A percentile compares a stretch with the other conserved stretches of the same genome.
Evolutionary conservation across 2,888 invertebrate species (phyloP).

Genomic region (Selenia dentaria): DNA sequence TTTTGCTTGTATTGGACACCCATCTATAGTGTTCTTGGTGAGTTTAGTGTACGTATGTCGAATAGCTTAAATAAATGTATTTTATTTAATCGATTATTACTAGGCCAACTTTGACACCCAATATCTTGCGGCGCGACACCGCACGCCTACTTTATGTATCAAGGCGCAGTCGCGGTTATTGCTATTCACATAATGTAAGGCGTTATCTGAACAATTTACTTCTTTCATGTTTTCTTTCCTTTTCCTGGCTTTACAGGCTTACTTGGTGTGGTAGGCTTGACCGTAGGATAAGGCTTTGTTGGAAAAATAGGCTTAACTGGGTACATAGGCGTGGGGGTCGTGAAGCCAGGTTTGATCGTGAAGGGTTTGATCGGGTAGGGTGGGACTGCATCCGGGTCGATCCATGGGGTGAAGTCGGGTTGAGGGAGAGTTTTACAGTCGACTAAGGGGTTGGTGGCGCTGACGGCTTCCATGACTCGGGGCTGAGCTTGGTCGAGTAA

Average conservation of each 20-base stretch:
- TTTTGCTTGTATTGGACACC: too few relatives aligned
- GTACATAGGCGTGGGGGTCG: neutral
- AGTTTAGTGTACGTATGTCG: too few relatives aligned
- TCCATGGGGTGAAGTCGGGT: slow-evolving; percentile 85
- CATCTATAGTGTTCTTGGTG: too few relatives aligned
- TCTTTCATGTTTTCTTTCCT: slow-evolving; percentile 18
- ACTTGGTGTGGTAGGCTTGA: neutral
- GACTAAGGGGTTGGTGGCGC: slow-evolving; percentile 84
- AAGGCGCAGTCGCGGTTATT: too few relatives aligned
- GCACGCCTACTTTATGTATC: too few relatives aligned
- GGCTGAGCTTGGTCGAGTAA: slow-evolving; percentile 86
- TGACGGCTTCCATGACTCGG: slow-evolving; percentile 88
- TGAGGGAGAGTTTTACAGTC: slow-evolving; percentile 86
- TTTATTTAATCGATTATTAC: too few relatives aligned
- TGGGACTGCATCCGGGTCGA: slow-evolving; percentile 42
- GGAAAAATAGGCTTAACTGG: slow-evolving; percentile 1
- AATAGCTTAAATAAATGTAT: too few relatives aligned
- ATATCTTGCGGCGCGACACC: too few relatives aligned
- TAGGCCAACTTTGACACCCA: too few relatives aligned
- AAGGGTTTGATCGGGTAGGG: neutral
- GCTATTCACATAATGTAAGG: slow-evolving; percentile 2
- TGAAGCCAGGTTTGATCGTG: slow-evolving; percentile 7
- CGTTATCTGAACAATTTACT: slow-evolving; percentile 6
- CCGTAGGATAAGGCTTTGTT: slow-evolving; percentile 3
- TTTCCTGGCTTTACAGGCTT: slow-evolving; percentile 4